Conservation (phyloP, 2,888 invertebrate species). For the Microctonus aethiopoides region DNA sequence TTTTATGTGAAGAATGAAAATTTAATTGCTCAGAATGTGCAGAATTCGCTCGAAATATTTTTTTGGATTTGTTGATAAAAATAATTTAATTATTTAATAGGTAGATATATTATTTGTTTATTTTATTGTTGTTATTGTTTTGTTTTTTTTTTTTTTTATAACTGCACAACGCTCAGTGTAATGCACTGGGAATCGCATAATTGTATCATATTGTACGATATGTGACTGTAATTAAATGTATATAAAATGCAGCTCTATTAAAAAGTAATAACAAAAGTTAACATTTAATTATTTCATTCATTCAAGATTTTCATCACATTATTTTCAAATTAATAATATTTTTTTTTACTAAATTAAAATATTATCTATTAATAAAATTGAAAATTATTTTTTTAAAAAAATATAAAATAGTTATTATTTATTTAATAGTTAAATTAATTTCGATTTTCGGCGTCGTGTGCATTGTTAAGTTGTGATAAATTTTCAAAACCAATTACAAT, state of each 20-base stretch:
- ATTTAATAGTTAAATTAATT: not conserved
- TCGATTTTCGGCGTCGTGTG: not conserved
- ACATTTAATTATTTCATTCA: no score
- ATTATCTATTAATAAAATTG: not conserved
- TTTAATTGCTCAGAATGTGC: not conserved
- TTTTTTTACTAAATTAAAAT: not conserved
- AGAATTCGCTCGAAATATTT: conserved; percentile 4
- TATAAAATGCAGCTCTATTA: conserved; percentile 54
- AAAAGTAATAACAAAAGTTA: conserved; percentile 35
- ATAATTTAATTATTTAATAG: conserved; percentile 34
- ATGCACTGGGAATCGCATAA: conserved; percentile 36
- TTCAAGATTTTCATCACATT: no score
- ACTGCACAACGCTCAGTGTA: conserved; percentile 6
- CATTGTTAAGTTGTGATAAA: not conserved
- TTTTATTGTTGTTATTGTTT: not conserved
- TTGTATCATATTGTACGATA: conserved; percentile 57
- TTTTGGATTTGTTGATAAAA: conserved; percentile 27
- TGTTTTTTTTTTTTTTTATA: not conserved
- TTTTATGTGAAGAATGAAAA: not conserved
- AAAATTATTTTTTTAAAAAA: not conserved
- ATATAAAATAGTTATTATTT: not conserved
- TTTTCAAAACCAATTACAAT: conserved; percentile 16
- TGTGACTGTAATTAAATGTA: conserved; percentile 60
- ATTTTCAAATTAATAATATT: no score
- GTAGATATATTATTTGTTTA: conserved; percentile 39